Evolutionary conservation across 1,140 invertebrate species (phyloP).

Genomic region (Aethina tumida): DNA sequence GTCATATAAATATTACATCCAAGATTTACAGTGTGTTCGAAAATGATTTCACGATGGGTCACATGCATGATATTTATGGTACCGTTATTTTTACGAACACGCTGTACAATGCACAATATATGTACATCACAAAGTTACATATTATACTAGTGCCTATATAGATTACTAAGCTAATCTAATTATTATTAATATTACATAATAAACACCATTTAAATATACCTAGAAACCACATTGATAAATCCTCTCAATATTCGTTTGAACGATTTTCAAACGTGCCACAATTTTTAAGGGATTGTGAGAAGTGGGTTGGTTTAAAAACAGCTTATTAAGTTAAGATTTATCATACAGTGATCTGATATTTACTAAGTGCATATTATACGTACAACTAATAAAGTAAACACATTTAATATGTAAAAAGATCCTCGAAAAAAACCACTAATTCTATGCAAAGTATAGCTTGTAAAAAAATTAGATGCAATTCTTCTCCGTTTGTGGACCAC

Average conservation of each 20-base stretch:
- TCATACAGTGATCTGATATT: conserved; percentile 17
- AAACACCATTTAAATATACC: conserved; percentile 23
- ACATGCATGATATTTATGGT: too few relatives aligned
- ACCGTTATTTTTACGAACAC: too few relatives aligned
- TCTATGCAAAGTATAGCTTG: conserved; percentile 85
- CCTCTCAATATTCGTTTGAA: conserved; percentile 6
- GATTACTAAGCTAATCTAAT: conserved; percentile 23
- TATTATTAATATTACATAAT: conserved; percentile 18
- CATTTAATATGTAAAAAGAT: conserved; percentile 16
- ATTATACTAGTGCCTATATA: conserved; percentile 20
- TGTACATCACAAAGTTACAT: conserved; percentile 10
- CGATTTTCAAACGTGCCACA: too few relatives aligned
- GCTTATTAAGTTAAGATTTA: conserved; percentile 3
- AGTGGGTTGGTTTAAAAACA: too few relatives aligned
- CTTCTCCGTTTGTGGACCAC: conserved; percentile 16
- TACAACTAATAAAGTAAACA: conserved; percentile 14
- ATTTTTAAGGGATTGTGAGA: too few relatives aligned
- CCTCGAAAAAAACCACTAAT: conserved; percentile 72
- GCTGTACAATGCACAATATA: too few relatives aligned
- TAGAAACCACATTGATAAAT: conserved; percentile 11
- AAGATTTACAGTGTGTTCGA: conserved; percentile 11
- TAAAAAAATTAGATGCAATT: conserved; percentile 37
- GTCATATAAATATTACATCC: conserved; percentile 16
- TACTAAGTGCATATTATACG: conserved; percentile 18
- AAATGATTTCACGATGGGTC: too few relatives aligned